A percentile compares a stretch with the other conserved stretches of the same genome.
Evolutionary conservation across 2,113 vertebrate genomes (phyloP).

Genomic region (Alectura lathami): DNA sequence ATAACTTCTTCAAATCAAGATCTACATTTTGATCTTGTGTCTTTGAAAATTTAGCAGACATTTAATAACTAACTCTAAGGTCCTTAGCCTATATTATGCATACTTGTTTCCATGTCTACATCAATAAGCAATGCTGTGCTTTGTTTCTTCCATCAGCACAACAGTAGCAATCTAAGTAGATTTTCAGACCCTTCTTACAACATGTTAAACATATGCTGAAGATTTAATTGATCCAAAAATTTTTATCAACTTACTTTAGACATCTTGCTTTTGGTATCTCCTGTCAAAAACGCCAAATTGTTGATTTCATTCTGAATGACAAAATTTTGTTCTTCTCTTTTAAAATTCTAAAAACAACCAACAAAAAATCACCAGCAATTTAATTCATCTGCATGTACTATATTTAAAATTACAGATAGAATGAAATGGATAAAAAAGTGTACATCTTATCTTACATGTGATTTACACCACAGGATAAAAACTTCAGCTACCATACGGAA

Average conservation of each 20-base stretch:
- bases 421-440: not conserved
- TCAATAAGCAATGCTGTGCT: conserved; percentile 8
- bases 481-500: conserved; percentile 98
- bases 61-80: conserved; percentile 13
- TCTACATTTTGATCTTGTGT: not conserved
- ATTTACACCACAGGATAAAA: conserved; percentile 99
- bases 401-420: not conserved
- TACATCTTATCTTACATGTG: conserved; percentile 83
- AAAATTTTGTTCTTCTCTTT: conserved; percentile 99
- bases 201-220: not conserved
- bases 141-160: not conserved
- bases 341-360: conserved; percentile 88
- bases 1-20: not conserved
- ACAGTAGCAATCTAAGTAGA: not conserved
- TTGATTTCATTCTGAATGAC: conserved; percentile 99
- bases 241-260: conserved; percentile 88
- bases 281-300: conserved; percentile 97
- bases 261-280: conserved; percentile 98
- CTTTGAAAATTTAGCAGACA: not conserved
- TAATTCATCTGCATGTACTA: not conserved
- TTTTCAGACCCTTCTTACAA: not conserved
- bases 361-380: not conserved
- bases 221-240: not conserved
- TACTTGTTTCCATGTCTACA: not conserved
- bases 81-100: not conserved